Percentiles rank a stretch among this genome's conserved stretches.
Conservation (phyloP, 2,113 vertebrate species). For the Silurus glanis region DNA sequence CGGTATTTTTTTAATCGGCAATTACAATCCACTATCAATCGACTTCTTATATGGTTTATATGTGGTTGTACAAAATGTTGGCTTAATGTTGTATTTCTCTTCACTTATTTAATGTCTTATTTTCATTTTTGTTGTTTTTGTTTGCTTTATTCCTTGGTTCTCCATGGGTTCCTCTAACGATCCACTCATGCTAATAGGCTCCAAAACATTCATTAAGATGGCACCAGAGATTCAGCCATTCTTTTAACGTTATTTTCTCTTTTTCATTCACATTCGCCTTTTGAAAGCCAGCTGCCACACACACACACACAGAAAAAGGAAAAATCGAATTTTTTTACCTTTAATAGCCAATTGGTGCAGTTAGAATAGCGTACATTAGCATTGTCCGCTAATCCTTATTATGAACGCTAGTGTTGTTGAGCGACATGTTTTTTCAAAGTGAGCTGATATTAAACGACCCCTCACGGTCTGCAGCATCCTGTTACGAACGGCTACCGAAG, state of each 20-base stretch:
- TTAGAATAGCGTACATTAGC: constrained; percentile 10
- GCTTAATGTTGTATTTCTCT: not conserved
- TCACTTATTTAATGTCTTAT: not conserved
- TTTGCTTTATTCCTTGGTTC: not conserved
- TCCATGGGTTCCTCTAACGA: not conserved
- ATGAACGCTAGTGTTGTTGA: not conserved
- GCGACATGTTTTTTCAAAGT: not conserved
- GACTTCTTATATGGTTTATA: too few species aligned
- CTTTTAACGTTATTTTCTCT: constrained; percentile 7
- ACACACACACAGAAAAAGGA: not conserved
- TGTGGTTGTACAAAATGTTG: too few species aligned
- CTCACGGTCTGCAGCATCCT: not conserved
- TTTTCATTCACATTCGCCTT: not conserved
- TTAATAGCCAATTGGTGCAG: not conserved
- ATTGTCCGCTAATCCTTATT: not conserved
- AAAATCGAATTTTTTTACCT: not conserved
- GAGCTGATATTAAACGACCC: not conserved
- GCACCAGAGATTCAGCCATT: not conserved
- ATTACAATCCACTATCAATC: too few species aligned
- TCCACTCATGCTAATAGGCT: not conserved
- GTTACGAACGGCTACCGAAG: not conserved
- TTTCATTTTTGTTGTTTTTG: not conserved
- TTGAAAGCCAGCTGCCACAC: not conserved
- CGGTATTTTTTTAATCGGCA: too few species aligned
- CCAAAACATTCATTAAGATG: constrained; percentile 3